Evolutionary conservation across 2,113 vertebrate species (phyloP), one percentile per base, ranked within the genome.

Genomic region (Erythrocebus patas): DNA sequence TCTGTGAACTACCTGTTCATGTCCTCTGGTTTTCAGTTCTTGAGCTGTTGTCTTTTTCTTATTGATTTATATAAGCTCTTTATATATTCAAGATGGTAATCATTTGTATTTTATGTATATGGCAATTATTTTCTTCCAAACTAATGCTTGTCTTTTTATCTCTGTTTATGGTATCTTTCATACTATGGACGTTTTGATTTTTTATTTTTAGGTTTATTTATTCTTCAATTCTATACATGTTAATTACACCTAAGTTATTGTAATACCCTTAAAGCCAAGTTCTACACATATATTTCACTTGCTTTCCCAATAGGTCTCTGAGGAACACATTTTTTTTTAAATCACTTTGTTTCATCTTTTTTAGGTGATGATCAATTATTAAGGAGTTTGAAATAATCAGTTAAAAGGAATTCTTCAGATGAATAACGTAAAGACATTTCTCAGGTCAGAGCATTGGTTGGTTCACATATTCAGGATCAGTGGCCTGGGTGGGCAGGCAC

Each of bases 241-340:
- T 88, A 91, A 93, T 91, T 76, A 97, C 55, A 59, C 48, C n/a
- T 55, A 89, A 40, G 16, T 76, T 61, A 83, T 25, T 93, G 59
- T 87, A 93, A 78, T 93, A 70, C 82, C 27, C 48, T 91, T 82
- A 82, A 91, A 70, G 22, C 59, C 68, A 93, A 76, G 79, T 72
- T 78, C 30, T 93, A 52, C 1, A 57, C 8, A 43, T 75, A 9
- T 57, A 50, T 76, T 86, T 96, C 48, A 93, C 45, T 78, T 91
- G 45, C 7, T 89, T 89, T 91, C 52, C 8, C 20, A 95, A 40
- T 25, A 91, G 55, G 2, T 75, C 25, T 40, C 81, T 78, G 20
- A 79, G 17, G 93, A 89, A 85, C 38, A 94, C 72, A 88, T 64
- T 38, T 70, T 13, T 23, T 50, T 6, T 66, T 43, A 85, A 48